Percentiles rank a stretch among this genome's conserved stretches.
phyloP scores from a whole-genome alignment of 2,797 vertebrate species.

The Semaprochilodus insignis region DNA sequence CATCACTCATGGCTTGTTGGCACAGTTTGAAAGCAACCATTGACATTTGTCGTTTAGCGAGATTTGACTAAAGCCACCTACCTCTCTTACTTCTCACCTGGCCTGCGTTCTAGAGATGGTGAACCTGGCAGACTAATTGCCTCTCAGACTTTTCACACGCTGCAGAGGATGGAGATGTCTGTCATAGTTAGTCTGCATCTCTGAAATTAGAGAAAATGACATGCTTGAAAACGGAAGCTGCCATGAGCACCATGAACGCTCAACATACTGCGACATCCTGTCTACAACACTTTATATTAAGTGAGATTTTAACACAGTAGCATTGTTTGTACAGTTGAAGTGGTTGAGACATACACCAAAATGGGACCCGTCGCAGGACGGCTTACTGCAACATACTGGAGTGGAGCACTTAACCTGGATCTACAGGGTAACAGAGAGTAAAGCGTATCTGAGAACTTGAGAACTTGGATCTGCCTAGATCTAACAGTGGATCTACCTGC shows the following conservation, averaged over 20 bases:
- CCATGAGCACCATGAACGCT: not conserved
- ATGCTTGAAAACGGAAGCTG: not conserved
- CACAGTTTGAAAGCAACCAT: not conserved
- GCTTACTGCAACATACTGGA: not conserved
- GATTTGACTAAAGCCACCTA: conserved; percentile 1
- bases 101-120: not conserved
- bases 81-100: conserved; percentile 14
- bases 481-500: not conserved
- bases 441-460: not conserved
- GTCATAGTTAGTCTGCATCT: conserved; percentile 2
- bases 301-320: not conserved
- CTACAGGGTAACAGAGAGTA: not conserved
- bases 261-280: not conserved
- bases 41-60: not conserved
- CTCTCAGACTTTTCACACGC: not conserved
- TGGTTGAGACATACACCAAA: not conserved
- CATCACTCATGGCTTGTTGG: not conserved
- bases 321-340: not conserved
- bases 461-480: too few relatives aligned
- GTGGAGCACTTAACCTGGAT: not conserved
- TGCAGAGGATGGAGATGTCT: not conserved
- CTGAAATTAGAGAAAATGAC: not conserved
- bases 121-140: conserved; percentile 11
- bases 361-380: too few relatives aligned
- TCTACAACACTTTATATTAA: not conserved